phyloP scores from a whole-genome alignment of 2,888 invertebrate genomes.

The Meloe dianella region DNA sequence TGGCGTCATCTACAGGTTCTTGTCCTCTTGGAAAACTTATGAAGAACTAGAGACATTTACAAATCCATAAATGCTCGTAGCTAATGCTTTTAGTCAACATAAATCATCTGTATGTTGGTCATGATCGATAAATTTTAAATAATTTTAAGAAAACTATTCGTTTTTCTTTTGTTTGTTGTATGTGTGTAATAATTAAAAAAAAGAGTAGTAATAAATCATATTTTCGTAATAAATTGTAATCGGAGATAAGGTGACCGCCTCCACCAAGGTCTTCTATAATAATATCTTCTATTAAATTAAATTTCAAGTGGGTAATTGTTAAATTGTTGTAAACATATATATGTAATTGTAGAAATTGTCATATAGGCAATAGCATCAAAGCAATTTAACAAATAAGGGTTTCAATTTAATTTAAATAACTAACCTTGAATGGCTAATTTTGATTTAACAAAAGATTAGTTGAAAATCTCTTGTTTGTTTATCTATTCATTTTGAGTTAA shows the following conservation, averaged over 20 bases:
- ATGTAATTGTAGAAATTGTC: neutral
- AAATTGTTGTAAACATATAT: neutral
- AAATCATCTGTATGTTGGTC: neutral
- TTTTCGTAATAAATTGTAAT: neutral
- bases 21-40: neutral
- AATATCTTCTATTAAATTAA: neutral
- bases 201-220: neutral
- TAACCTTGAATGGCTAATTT: conserved; percentile 10
- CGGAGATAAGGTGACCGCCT: neutral
- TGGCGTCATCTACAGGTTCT: neutral
- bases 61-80: neutral
- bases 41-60: neutral
- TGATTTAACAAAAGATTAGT: neutral
- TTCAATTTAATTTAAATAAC: neutral
- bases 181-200: too few relatives aligned
- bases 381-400: conserved; percentile 5
- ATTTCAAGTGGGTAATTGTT: neutral
- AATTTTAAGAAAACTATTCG: neutral
- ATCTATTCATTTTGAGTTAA: neutral
- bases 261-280: conserved; percentile 1
- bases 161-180: too few relatives aligned
- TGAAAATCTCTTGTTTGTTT: neutral
- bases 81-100: neutral
- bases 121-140: conserved; percentile 3
- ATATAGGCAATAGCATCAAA: neutral